Conservation (phyloP, 1,140 invertebrate genomes). For the Papilio helenus region DNA sequence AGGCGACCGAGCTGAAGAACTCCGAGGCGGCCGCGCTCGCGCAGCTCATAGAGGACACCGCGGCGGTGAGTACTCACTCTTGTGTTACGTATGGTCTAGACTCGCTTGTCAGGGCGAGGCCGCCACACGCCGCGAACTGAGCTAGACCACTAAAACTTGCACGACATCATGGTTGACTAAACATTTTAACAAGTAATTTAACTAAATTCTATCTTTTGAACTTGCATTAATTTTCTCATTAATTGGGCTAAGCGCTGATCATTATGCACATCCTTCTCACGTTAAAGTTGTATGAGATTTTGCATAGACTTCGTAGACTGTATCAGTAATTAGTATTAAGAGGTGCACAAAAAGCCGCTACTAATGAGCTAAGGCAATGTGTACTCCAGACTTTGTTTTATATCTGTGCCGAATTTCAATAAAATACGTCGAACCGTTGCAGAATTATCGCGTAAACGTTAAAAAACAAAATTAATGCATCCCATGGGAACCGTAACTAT, state of each 20-base stretch:
- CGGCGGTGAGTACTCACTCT: slow-evolving; percentile 60
- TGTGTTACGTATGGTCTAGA: slow-evolving; percentile 39
- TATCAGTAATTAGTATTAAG: background rate
- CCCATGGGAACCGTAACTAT: too few relatives aligned
- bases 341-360: background rate
- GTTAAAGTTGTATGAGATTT: background rate
- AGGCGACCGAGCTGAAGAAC: slow-evolving; percentile 81
- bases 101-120: background rate
- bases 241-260: background rate
- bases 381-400: too few relatives aligned
- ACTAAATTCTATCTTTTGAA: slow-evolving; percentile 1
- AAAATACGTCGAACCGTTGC: too few relatives aligned
- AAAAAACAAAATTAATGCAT: too few relatives aligned
- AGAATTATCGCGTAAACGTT: too few relatives aligned
- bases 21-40: slow-evolving; percentile 68
- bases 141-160: background rate
- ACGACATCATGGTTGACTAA: background rate
- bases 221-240: background rate
- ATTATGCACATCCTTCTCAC: background rate
- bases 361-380: slow-evolving; percentile 3
- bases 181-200: background rate
- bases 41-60: slow-evolving; percentile 75
- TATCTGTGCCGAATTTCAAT: too few relatives aligned
- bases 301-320: background rate
- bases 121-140: background rate